Conservation (phyloP, 2,113 vertebrate genomes). For the Pipra filicauda region DNA sequence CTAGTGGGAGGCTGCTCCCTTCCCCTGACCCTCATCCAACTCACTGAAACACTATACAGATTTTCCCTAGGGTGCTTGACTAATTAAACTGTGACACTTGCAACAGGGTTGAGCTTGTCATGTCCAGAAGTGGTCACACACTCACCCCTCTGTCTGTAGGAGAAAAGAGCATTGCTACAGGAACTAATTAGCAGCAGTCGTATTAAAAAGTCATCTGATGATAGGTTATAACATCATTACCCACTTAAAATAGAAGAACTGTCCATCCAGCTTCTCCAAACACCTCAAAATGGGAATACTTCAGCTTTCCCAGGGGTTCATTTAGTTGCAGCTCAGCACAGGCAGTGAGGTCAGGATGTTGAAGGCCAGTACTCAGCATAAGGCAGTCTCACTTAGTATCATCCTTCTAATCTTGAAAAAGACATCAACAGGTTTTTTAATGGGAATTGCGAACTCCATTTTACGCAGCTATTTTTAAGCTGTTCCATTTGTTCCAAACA, state of each 20-base stretch:
- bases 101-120: neutral
- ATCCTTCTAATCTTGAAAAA: neutral
- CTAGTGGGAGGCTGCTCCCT: neutral
- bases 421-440: neutral
- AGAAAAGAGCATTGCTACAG: neutral
- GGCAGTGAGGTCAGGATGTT: neutral
- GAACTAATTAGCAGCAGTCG: neutral
- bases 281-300: neutral
- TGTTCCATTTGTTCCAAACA: neutral
- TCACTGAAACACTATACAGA: neutral
- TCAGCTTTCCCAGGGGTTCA: neutral
- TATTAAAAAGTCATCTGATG: neutral
- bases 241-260: neutral
- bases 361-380: fast-evolving
- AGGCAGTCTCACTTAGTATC: neutral
- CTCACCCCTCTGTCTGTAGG: neutral
- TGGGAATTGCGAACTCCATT: neutral
- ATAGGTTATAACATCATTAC: neutral
- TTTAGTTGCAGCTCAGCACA: neutral
- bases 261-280: neutral
- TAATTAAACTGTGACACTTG: neutral
- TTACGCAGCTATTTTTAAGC: neutral
- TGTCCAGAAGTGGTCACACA: neutral
- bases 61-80: neutral
- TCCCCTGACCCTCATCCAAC: neutral